Conservation (phyloP, 2,113 vertebrate genomes). For the Siniperca chuatsi region DNA sequence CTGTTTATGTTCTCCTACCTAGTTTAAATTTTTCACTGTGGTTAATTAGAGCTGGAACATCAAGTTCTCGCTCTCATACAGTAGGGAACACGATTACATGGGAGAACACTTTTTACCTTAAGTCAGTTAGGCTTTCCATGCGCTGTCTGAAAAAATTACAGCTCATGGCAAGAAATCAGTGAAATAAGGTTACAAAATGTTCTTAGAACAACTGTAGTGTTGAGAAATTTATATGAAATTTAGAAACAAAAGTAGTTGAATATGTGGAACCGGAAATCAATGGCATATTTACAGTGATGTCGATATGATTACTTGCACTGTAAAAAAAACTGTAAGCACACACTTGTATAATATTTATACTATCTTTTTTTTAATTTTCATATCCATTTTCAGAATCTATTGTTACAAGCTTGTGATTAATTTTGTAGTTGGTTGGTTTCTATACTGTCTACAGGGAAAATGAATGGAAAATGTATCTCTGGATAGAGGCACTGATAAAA, state of each 20-base stretch:
- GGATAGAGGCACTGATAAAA: constrained; percentile 43
- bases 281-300: constrained; percentile 3
- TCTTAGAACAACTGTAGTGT: not conserved
- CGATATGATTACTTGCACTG: not conserved
- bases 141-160: not conserved
- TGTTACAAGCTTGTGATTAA: not conserved
- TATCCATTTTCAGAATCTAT: not conserved
- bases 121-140: not conserved
- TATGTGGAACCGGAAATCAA: constrained; percentile 6
- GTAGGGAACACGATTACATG: not conserved
- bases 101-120: not conserved
- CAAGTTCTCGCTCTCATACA: not conserved
- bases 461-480: not conserved
- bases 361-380: not conserved
- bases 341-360: not conserved
- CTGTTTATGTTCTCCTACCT: not conserved
- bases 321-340: not conserved
- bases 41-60: constrained; percentile 12
- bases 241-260: not conserved
- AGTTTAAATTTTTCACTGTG: not conserved
- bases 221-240: not conserved
- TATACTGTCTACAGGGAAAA: constrained; percentile 15
- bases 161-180: not conserved
- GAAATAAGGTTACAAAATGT: not conserved
- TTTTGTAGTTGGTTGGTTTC: constrained; percentile 8